A percentile compares a stretch with the other conserved stretches of the same genome.
Evolutionary conservation across 2,888 invertebrate species (phyloP).

Genomic region (Pterostichus madidus): DNA sequence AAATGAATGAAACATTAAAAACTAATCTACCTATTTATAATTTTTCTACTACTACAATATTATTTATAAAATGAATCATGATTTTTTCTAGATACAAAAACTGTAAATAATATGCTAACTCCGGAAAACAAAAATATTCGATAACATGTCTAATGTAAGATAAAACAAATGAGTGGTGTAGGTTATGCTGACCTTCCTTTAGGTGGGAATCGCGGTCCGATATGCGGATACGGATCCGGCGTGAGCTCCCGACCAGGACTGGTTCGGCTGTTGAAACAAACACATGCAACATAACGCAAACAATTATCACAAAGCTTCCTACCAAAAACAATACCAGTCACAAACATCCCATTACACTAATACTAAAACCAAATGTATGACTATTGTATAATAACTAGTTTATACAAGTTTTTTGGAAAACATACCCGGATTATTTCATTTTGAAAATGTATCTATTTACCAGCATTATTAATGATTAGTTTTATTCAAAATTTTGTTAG

Average conservation of each 20-base stretch:
- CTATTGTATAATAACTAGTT: no score
- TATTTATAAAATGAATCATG: no score
- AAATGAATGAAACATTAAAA: no score
- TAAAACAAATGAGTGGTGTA: slow-evolving; percentile 30
- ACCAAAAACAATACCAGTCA: slow-evolving; percentile 19
- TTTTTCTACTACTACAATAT: background rate
- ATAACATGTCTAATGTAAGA: background rate
- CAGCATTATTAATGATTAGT: no score
- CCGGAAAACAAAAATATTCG: no score
- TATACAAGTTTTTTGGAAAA: no score
- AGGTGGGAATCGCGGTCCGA: slow-evolving; percentile 93
- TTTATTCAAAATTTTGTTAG: no score
- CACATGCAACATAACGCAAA: slow-evolving; percentile 76
- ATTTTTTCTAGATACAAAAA: background rate
- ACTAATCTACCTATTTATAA: background rate
- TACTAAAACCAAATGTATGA: no score
- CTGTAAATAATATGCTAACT: background rate
- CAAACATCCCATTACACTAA: slow-evolving; percentile 25
- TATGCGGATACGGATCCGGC: slow-evolving; percentile 92
- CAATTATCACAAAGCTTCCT: slow-evolving; percentile 68
- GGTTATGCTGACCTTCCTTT: slow-evolving; percentile 84
- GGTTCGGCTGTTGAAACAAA: slow-evolving; percentile 86
- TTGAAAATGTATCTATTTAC: no score
- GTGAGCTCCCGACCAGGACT: slow-evolving; percentile 92
- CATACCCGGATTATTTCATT: no score